Percentiles rank a stretch among this genome's conserved stretches.
Conservation (phyloP, 2,888 invertebrate species). For the Caenorhabditis angaria region DNA sequence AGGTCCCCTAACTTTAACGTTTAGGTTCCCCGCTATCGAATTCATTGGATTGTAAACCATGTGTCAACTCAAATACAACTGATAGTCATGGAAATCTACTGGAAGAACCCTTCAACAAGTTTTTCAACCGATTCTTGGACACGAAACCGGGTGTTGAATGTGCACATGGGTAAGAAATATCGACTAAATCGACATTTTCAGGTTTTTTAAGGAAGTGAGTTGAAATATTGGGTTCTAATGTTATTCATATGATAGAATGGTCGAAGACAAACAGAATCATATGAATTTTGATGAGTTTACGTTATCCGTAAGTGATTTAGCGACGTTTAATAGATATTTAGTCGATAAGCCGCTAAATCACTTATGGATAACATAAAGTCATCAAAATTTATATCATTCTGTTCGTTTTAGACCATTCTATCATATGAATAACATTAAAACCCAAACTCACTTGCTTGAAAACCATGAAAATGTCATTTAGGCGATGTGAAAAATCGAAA, state of each 20-base stretch:
- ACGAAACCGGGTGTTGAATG: slow-evolving; percentile 15
- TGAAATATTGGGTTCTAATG: too few species aligned
- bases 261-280: too few species aligned
- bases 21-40: background rate
- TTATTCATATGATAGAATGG: too few species aligned
- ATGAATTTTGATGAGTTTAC: too few species aligned
- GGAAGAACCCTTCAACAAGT: slow-evolving; percentile 18
- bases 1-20: background rate
- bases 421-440: too few species aligned
- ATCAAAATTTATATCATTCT: too few species aligned
- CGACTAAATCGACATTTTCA: background rate
- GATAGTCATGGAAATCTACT: background rate
- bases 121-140: slow-evolving; percentile 17
- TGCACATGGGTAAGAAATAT: slow-evolving; percentile 18
- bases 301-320: too few species aligned
- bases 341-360: too few species aligned
- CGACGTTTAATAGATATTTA: too few species aligned
- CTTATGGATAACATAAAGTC: too few species aligned
- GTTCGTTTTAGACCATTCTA: background rate
- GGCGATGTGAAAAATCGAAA: background rate
- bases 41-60: background rate
- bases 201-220: background rate
- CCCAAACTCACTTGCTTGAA: background rate
- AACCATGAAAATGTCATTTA: background rate
- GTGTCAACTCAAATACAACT: background rate